A percentile compares a stretch with the other conserved stretches of the same genome.
Evolutionary conservation across 2,113 vertebrate genomes (phyloP).

Genomic region (Cynocephalus volans): DNA sequence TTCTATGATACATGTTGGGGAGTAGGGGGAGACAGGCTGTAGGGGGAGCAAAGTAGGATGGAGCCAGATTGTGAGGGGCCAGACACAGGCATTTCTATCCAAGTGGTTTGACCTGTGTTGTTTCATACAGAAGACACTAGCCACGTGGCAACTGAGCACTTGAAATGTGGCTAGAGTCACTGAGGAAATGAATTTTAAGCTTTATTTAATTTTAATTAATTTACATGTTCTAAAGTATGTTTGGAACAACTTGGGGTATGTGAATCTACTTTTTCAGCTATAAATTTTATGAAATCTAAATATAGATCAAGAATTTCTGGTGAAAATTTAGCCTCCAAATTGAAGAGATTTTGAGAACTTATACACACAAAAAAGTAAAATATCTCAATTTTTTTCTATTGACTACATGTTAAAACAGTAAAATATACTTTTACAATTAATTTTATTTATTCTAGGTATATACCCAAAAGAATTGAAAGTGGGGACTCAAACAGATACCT

Average conservation of each 20-base stretch:
- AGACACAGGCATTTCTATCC: not conserved
- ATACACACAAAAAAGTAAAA: not conserved
- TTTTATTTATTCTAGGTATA: not conserved
- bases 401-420: not conserved
- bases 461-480: not conserved
- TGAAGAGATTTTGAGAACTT: not conserved
- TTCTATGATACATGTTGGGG: not conserved
- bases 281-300: slow-evolving; percentile 34
- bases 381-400: not conserved
- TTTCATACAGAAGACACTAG: not conserved
- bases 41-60: not conserved
- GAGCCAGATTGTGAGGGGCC: not conserved
- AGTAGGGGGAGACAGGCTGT: not conserved
- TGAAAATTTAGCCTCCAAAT: slow-evolving; percentile 16
- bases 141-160: not conserved
- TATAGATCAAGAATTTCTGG: slow-evolving; percentile 18
- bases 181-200: slow-evolving; percentile 30
- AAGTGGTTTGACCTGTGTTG: not conserved
- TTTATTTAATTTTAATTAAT: slow-evolving; percentile 47
- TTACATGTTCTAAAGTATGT: not conserved
- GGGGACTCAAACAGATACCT: not conserved
- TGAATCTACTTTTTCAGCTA: slow-evolving; percentile 47
- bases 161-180: not conserved
- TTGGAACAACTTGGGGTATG: not conserved
- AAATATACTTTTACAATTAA: slow-evolving; percentile 16